Base-by-base conservation (phyloP, 2,797 vertebrate species). In the Bradypus variegatus region DNA sequence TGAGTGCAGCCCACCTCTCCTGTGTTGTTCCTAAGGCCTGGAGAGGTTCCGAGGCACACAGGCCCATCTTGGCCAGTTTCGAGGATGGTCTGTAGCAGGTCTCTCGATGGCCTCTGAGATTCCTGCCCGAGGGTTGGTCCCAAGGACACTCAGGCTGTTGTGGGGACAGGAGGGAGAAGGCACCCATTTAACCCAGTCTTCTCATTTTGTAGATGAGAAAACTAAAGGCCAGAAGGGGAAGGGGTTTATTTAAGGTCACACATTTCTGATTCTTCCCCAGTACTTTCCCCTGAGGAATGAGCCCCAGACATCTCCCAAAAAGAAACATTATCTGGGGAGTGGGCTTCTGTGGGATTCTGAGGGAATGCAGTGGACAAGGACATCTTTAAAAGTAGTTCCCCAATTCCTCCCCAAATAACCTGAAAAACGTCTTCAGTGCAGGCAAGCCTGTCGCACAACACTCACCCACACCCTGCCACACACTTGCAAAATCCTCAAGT, bases 201-300 rank as follows among this genome's bases (percentile, higher is more conserved):
- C 31, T 86, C 85, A 80, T 92, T 85, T 78, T 87, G 86, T 94
- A 91, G 86, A 70, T 70, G 65, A 85, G 76, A 89, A 93, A 64
- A 90, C 48, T 70, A 86, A 78, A 45, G 65, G 76, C 25, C 83
- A 82, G 55, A 91, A 78, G 53, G 25, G 69, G 70, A 79, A 89
- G 41, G 38, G 33, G 78, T 85, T 92, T 88, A 70, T 60, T 92
- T 69, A 88, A 65, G 81, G 64, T 91, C 80, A 65, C 2, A 41
- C 78, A 69, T 55, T 88, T 50, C 58, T 94, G 90, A 33, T 60
- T 81, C 73, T 36, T 10, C 48, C 84, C 72, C 67, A 83, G 64
- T 25, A 19, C 16, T 60, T 25, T 67, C 53, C 75, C 18, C n/a
- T 77, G 58, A 90, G 65, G 69, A 62, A 36, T 1, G 9, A 70